phyloP scores from a whole-genome alignment of 2,888 invertebrate genomes.

The Acheta domesticus region DNA sequence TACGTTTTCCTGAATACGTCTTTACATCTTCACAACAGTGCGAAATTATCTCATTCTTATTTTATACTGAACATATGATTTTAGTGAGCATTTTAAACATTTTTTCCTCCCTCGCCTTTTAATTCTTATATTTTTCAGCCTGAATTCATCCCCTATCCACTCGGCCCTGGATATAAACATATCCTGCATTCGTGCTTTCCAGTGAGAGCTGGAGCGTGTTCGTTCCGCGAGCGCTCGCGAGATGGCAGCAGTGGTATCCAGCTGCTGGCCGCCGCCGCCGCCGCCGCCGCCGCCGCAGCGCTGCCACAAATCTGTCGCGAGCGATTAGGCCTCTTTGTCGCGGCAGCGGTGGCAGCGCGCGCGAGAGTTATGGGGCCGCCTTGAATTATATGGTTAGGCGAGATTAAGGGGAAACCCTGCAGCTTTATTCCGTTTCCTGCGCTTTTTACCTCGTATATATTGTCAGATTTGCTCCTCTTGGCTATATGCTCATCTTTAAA shows the following conservation, averaged over 20 bases:
- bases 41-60: too few relatives aligned
- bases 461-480: not conserved
- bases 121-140: too few relatives aligned
- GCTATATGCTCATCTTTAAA: too few relatives aligned
- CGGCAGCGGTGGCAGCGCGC: not conserved
- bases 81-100: too few relatives aligned
- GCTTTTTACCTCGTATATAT: not conserved
- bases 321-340: not conserved
- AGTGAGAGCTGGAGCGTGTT: too few relatives aligned
- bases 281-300: not conserved
- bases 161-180: too few relatives aligned
- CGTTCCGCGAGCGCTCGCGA: not conserved
- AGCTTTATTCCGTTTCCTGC: not conserved
- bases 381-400: constrained; percentile 1
- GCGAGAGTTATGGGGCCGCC: not conserved
- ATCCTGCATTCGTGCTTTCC: too few relatives aligned
- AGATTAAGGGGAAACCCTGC: not conserved
- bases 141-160: too few relatives aligned
- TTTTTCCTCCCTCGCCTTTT: too few relatives aligned
- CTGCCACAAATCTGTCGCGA: not conserved
- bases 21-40: too few relatives aligned
- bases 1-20: too few relatives aligned
- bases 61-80: too few relatives aligned
- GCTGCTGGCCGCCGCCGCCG: not conserved
- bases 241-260: not conserved